Evolutionary conservation across 2,888 invertebrate species (phyloP).

Genomic region (Dascillus cervinus): DNA sequence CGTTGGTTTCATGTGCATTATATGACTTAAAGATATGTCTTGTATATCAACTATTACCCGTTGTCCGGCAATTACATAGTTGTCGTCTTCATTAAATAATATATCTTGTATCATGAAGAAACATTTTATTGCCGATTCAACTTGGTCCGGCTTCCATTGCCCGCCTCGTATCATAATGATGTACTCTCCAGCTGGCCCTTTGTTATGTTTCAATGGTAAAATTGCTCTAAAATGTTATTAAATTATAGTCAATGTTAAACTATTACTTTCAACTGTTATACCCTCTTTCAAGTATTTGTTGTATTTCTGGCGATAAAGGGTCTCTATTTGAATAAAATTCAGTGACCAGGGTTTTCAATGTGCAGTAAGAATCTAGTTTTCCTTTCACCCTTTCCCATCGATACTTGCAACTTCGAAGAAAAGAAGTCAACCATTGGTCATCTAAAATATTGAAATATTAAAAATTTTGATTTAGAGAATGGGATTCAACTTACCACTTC

Average conservation of each 20-base stretch:
- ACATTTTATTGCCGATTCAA: conserved; percentile 28
- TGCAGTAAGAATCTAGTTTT: conserved; percentile 53
- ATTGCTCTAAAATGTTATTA: too few species aligned
- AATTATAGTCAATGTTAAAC: too few species aligned
- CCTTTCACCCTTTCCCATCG: conserved; percentile 54
- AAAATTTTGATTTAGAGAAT: too few species aligned
- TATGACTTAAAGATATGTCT: conserved; percentile 11
- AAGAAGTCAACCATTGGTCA: conserved; percentile 36
- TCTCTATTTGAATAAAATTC: conserved; percentile 43
- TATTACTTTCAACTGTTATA: too few species aligned
- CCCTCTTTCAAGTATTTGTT: conserved; percentile 37
- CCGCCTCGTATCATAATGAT: background rate
- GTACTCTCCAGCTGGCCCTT: too few species aligned
- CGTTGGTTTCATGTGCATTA: background rate
- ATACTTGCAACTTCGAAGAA: conserved; percentile 57
- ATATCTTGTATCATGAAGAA: conserved; percentile 52
- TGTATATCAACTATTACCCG: conserved; percentile 51
- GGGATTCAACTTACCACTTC: conserved; percentile 51
- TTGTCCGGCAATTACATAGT: conserved; percentile 46
- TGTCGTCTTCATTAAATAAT: conserved; percentile 53
- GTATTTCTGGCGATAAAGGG: conserved; percentile 24
- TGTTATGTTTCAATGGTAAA: too few species aligned
- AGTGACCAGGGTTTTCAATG: conserved; percentile 45
- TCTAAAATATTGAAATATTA: too few species aligned
- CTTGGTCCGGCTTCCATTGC: background rate